Evolutionary conservation across 2,113 vertebrate species (phyloP).

Genomic region (Strix aluco): DNA sequence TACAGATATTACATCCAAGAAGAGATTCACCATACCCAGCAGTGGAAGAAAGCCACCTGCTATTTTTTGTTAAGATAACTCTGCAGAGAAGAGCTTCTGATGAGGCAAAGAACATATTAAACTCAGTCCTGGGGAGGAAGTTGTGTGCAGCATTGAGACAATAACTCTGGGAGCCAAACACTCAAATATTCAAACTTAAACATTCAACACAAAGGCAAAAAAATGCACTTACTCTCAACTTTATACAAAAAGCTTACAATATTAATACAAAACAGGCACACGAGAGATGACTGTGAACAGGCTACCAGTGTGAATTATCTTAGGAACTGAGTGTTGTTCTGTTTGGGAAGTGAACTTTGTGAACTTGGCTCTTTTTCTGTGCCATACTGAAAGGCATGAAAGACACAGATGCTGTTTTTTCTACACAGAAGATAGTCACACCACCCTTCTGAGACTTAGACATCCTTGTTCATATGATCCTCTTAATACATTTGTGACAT

Average conservation of each 20-base stretch:
- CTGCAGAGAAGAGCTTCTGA: neutral
- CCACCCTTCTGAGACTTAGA: neutral
- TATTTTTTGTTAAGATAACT: neutral
- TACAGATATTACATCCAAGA: neutral
- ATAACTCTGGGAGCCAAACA: neutral
- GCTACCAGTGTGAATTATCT: neutral
- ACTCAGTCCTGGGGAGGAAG: neutral
- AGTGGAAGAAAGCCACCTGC: neutral
- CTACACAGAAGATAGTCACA: neutral
- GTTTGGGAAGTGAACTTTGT: neutral
- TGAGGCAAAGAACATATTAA: neutral
- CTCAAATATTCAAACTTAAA: neutral
- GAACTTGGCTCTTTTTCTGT: neutral
- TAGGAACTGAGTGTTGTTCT: neutral
- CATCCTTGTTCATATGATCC: fast-evolving
- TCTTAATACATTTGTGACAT: neutral
- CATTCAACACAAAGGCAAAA: neutral
- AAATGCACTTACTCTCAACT: neutral
- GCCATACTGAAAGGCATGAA: neutral
- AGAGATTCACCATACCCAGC: neutral
- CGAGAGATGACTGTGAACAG: neutral
- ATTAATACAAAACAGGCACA: neutral
- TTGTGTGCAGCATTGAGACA: neutral
- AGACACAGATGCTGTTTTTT: neutral
- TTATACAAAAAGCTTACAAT: neutral